Evolutionary conservation across 2,797 vertebrate genomes (phyloP).

Genomic region (Lemur catta): DNA sequence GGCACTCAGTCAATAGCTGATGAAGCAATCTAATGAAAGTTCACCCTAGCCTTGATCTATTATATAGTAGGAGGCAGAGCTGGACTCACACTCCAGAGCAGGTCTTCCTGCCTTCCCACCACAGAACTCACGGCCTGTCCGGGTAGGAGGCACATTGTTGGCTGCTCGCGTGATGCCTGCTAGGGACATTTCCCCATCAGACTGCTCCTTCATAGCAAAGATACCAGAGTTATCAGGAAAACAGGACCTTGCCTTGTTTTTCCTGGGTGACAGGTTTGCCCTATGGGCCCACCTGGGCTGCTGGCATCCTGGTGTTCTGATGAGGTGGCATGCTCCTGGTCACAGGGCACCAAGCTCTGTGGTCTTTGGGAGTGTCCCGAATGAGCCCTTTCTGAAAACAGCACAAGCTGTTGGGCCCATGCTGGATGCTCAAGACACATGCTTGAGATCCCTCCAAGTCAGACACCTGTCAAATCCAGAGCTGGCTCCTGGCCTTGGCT

Average conservation of each 20-base stretch:
- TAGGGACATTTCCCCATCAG: not conserved
- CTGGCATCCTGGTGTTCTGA: not conserved
- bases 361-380: not conserved
- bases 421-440: not conserved
- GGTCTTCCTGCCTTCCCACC: not conserved
- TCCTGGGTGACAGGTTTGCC: not conserved
- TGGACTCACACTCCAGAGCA: not conserved
- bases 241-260: not conserved
- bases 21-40: not conserved
- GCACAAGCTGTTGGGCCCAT: not conserved
- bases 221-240: not conserved
- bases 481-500: not conserved
- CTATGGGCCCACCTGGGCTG: not conserved
- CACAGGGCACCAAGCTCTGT: not conserved
- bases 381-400: not conserved
- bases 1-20: not conserved
- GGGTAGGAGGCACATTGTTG: not conserved
- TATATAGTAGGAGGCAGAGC: not conserved
- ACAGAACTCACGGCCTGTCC: not conserved
- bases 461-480: conserved; percentile 34
- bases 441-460: conserved; percentile 3
- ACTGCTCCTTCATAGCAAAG: not conserved
- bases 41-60: not conserved
- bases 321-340: not conserved
- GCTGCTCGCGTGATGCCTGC: not conserved